Evolutionary conservation across 2,888 invertebrate species (phyloP), one percentile per base, ranked within the genome.

Genomic region (Eristalis intricaria): DNA sequence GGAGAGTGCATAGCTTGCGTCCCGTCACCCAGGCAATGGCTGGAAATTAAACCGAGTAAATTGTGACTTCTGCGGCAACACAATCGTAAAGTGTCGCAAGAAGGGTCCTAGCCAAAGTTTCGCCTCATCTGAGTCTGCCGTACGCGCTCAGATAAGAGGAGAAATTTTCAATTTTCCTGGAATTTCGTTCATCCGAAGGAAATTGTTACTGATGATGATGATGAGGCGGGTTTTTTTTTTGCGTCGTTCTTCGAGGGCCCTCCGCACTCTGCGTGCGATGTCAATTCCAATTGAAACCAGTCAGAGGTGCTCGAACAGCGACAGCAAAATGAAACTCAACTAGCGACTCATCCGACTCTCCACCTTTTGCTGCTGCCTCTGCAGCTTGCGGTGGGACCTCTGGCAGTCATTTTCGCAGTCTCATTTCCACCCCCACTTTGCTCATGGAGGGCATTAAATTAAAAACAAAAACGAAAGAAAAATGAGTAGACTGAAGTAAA

Each of bases 81-180:
- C 60, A 29, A 63, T 50, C 63, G 26, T 60, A 64, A 56, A 64
- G 64, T 8, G 19, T 3, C 11, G 43, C 10, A 19, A 22, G 56
- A 19, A 68, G 32, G 8, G 43, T 76, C 68, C 66, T 76, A n/a
- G 26, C 35, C 32, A 74, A 56, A 11, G 65, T 7, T 26, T 15
- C 50, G 5, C 50, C n/a, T 19, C 50, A 19, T 50, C 19, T 15
- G 43, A n/a, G 43, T n/a, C 15, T 1, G 43, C 15, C 8, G 1
- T 50, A 19, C 50, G 38, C 38, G 23, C 43, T n/a, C 40, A 63
- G 73, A 40, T 32, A n/a, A 64, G 11, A 65, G 11, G 65, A 63
- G 71, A 70, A 70, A 50, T 78, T 84, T 76, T 76, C 76, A 85
- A 85, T 81, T 81, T 81, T 40, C 70, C 76, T 66, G 61, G 81